These are phyloP conservation scores for Lepetodrilus schrolli DNA, from an alignment of 2,888 invertebrate genomes.

Conservation along the genomic window DNA sequence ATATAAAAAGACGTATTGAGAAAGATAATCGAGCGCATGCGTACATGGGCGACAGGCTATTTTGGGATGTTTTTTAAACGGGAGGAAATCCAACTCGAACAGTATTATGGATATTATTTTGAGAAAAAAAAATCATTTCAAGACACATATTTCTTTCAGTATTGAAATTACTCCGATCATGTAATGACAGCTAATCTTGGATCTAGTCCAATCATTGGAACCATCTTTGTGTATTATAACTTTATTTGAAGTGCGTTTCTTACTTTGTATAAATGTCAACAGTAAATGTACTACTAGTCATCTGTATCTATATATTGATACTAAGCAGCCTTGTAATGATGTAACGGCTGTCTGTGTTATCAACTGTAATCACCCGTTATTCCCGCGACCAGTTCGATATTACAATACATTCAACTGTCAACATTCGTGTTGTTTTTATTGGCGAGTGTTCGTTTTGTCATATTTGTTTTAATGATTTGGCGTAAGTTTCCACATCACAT, in stretches of 20 bases:
- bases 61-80: no score
- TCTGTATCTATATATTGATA: slow-evolving; percentile 17
- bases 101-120: no score
- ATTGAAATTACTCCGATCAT: background rate
- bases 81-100: no score
- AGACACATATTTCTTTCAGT: background rate
- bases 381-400: slow-evolving; percentile 9
- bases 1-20: no score
- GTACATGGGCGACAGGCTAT: no score
- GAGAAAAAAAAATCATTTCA: no score
- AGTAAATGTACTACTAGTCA: slow-evolving; percentile 18
- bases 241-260: slow-evolving; percentile 14
- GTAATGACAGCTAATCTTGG: background rate
- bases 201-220: background rate
- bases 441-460: no score
- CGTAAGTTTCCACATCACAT: no score
- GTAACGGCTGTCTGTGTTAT: background rate
- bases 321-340: background rate
- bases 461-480: no score
- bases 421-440: background rate
- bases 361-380: slow-evolving; percentile 9
- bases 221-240: background rate
- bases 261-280: slow-evolving; percentile 16
- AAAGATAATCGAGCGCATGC: no score
- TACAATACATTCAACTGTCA: background rate